A percentile compares a stretch with the other conserved stretches of the same genome.
These are phyloP conservation scores for Lophius piscatorius DNA, from an alignment of 2,113 vertebrate genomes.

Conservation along the genomic window DNA sequence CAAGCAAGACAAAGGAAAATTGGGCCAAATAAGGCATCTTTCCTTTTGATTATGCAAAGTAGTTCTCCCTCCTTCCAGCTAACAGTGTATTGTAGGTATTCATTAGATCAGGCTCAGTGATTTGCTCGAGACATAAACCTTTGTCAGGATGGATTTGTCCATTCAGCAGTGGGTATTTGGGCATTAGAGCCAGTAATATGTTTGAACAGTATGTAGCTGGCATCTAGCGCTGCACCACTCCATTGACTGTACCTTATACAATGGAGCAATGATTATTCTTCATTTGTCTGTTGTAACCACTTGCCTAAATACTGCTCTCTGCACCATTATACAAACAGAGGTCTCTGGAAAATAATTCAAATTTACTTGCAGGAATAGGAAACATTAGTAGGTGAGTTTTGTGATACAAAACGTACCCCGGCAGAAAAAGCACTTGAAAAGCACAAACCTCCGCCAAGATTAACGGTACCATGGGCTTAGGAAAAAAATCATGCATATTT, in stretches of 20 bases:
- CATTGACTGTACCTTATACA: too few species aligned
- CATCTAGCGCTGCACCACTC: conserved; percentile 26
- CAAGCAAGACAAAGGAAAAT: conserved; percentile 40
- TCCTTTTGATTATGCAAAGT: conserved; percentile 52
- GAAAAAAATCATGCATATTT: too few species aligned
- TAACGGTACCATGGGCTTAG: too few species aligned
- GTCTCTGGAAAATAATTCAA: too few species aligned
- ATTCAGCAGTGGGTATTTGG: not conserved
- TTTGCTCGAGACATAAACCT: conserved; percentile 20
- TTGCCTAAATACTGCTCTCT: too few species aligned
- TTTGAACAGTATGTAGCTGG: conserved; percentile 4
- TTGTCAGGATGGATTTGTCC: conserved; percentile 44
- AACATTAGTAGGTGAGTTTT: too few species aligned
- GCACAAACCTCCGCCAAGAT: too few species aligned
- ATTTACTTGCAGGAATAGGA: too few species aligned
- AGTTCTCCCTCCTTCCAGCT: conserved; percentile 24
- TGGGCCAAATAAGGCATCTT: conserved; percentile 34
- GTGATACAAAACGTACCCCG: too few species aligned
- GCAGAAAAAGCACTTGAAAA: too few species aligned
- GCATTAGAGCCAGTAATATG: not conserved
- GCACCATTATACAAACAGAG: too few species aligned
- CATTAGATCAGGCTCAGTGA: conserved; percentile 53
- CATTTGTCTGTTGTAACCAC: too few species aligned
- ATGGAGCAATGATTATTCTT: not conserved
- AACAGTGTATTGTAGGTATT: conserved; percentile 53